Conservation (phyloP, 1,140 invertebrate genomes). For the Leptinotarsa texana region DNA sequence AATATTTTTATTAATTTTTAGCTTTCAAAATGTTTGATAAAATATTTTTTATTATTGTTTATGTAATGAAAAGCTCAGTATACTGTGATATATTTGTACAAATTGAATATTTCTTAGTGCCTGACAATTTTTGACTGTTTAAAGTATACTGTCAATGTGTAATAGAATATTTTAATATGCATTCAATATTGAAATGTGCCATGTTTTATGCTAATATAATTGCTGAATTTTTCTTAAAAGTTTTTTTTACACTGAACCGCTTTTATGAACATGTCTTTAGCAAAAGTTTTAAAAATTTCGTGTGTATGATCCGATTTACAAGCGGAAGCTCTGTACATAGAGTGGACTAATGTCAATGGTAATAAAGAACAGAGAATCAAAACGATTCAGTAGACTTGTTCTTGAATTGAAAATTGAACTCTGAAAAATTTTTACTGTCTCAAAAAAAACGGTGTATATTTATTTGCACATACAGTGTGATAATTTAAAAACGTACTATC, state of each 20-base stretch:
- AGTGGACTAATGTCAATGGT: no score
- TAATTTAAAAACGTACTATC: no score
- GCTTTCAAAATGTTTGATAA: conserved; percentile 14
- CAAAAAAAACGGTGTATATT: no score
- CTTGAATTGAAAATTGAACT: no score
- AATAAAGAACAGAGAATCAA: no score
- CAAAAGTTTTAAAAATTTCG: no score
- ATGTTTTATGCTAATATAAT: conserved; percentile 25
- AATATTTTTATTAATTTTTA: conserved; percentile 22
- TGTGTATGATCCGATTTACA: no score
- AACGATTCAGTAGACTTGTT: no score
- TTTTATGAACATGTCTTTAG: neutral
- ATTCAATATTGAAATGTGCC: conserved; percentile 21
- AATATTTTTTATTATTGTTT: conserved; percentile 22
- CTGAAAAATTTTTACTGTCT: no score
- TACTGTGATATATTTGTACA: conserved; percentile 47
- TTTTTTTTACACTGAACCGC: neutral
- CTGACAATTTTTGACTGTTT: conserved; percentile 30
- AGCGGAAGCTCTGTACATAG: no score
- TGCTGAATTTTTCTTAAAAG: neutral
- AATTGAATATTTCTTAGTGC: conserved; percentile 34
- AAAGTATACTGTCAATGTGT: conserved; percentile 31
- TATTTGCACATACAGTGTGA: no score
- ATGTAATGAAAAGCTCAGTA: conserved; percentile 37
- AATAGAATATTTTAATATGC: conserved; percentile 26